A percentile compares a stretch with the other conserved stretches of the same genome.
These are phyloP conservation scores for Alethe diademata DNA, from an alignment of 2,113 vertebrate genomes.

Conservation along the genomic window DNA sequence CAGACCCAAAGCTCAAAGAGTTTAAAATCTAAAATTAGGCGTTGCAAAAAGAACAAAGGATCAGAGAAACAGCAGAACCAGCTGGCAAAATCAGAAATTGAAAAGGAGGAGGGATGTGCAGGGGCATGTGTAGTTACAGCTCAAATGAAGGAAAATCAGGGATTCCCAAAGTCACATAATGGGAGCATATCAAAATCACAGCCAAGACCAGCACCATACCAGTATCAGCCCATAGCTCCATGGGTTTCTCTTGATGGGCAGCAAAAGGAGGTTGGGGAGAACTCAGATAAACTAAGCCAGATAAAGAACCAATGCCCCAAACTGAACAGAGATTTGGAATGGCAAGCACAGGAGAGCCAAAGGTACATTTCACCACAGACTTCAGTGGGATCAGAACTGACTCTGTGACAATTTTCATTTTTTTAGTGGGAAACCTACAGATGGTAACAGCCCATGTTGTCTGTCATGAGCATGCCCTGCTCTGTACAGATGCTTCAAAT, in stretches of 20 bases:
- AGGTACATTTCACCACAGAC: neutral
- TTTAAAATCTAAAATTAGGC: neutral
- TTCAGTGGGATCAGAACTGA: neutral
- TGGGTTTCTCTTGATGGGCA: neutral
- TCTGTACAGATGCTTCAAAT: neutral
- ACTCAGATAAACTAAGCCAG: neutral
- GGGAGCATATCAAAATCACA: neutral
- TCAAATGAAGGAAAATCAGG: neutral
- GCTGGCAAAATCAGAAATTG: neutral
- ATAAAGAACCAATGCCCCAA: neutral
- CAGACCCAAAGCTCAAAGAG: neutral
- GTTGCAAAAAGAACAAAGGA: neutral
- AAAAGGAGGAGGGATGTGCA: neutral
- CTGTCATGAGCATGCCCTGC: neutral
- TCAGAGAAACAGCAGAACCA: neutral
- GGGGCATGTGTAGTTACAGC: neutral
- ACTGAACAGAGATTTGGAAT: neutral
- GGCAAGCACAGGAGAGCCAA: neutral
- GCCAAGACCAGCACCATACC: neutral
- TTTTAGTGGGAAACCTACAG: neutral
- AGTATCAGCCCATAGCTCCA: neutral
- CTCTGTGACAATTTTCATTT: neutral
- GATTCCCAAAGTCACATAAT: neutral
- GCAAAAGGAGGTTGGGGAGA: neutral
- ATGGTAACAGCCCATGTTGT: fast-evolving